These are phyloP conservation scores for Dryobota labecula DNA, from an alignment of 2,888 invertebrate species.

Conservation along the genomic window DNA sequence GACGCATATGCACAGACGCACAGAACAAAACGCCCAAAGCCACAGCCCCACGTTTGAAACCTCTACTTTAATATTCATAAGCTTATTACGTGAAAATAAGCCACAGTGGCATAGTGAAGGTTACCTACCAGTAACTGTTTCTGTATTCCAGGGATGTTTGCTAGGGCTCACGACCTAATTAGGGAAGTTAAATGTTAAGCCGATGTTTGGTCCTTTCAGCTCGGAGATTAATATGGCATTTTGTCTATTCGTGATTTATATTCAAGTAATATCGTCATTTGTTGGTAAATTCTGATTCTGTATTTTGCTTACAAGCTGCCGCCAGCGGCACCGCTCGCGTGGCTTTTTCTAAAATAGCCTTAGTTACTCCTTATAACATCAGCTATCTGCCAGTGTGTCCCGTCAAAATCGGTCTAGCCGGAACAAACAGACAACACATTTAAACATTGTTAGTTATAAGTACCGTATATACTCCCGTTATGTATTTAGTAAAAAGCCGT, in stretches of 20 bases:
- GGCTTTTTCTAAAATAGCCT: too few species aligned
- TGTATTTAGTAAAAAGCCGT: too few species aligned
- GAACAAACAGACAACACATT: too few species aligned
- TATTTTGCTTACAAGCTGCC: not conserved
- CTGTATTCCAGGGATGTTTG: constrained; percentile 48
- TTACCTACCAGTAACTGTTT: constrained; percentile 42
- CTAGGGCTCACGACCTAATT: constrained; percentile 36
- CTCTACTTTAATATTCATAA: constrained; percentile 48
- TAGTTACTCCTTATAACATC: too few species aligned
- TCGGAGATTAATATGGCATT: not conserved
- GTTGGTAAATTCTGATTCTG: not conserved
- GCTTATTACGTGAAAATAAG: constrained; percentile 48
- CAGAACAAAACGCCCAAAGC: constrained; percentile 39
- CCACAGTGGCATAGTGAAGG: constrained; percentile 34
- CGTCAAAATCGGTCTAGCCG: too few species aligned
- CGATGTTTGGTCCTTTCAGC: constrained; percentile 24
- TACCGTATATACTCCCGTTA: too few species aligned
- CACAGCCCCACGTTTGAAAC: constrained; percentile 4
- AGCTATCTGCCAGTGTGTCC: too few species aligned
- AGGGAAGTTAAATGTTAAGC: constrained; percentile 28
- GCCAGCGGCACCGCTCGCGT: too few species aligned
- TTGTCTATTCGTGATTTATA: not conserved
- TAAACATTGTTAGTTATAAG: too few species aligned
- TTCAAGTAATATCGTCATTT: not conserved
- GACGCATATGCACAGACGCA: constrained; percentile 8